These are phyloP conservation scores for Brachypodius melanocephalos DNA, from an alignment of 2,113 vertebrate species.

Conservation along the genomic window DNA sequence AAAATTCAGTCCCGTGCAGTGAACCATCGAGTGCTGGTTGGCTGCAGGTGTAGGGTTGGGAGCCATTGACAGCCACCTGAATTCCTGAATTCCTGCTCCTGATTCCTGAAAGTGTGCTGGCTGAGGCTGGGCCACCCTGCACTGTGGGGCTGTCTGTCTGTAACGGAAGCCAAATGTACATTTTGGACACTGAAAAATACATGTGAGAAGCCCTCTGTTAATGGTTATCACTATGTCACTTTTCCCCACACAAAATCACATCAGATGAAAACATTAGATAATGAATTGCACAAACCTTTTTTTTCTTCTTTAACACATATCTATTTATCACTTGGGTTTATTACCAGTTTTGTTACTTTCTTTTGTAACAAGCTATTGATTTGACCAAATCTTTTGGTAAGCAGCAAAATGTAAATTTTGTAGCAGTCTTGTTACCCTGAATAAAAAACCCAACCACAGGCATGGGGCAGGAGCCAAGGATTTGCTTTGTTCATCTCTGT, in stretches of 20 bases:
- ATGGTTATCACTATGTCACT: not conserved
- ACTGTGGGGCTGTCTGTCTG: not conserved
- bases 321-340: not conserved
- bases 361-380: not conserved
- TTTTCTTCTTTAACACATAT: not conserved
- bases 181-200: not conserved
- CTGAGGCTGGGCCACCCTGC: not conserved
- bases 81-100: not conserved
- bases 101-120: not conserved
- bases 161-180: rapidly evolving
- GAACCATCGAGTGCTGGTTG: not conserved
- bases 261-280: not conserved
- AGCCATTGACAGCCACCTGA: rapidly evolving
- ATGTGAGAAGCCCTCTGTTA: not conserved
- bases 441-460: not conserved
- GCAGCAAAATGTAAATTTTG: not conserved
- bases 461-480: not conserved
- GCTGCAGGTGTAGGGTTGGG: not conserved
- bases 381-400: not conserved
- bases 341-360: not conserved
- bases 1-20: not conserved
- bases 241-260: not conserved
- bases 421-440: not conserved
- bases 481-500: not conserved
- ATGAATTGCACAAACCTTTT: not conserved